Evolutionary conservation across 2,888 invertebrate species (phyloP), one percentile per base, ranked within the genome.

Genomic region (Drosophila recens): DNA sequence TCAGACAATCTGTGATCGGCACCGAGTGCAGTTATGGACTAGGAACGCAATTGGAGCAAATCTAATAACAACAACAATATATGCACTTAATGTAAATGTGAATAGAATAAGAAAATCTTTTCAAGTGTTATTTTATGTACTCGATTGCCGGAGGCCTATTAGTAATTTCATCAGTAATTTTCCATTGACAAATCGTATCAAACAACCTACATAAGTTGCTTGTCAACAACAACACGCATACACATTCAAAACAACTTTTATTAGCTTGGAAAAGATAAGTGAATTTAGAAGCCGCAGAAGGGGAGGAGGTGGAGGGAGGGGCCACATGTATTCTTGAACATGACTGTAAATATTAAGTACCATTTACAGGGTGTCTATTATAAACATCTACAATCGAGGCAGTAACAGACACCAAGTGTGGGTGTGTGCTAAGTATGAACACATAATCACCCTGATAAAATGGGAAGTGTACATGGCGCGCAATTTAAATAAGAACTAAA

Each of bases 361-460:
- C 33, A 13, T 8, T 15, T 58, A 65, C 43, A 65, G 65, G 65
- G 65, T 58, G 58, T 30, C 51, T 20, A n/a, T 27, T 27, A 6
- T 8, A 6, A 27, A 11, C 11, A 5, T 49, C 0, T 0, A 11
- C 1, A 27, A 4, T 27, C 6, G 5, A 27, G 4, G 4, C 6
- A 27, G 4, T 27, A 27, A 27, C 5, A 5, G 1, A 6, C 27
- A 27, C 27, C 6, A 27, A 27, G 23, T 3, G 23, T 2, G 23
- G 23, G 23, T 23, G 23, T 23, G 23, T 23, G 23, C 4, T 27
- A 27, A 27, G 5, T 27, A 27, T 27, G 23, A 4, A 3, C 17
- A 23, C 23, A 23, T 23, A 3, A 3, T 27, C 6, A 27, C 27
- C 4, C 27, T 27, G 5, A 6, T 5, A 27, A 27, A 27, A 27